Base-by-base conservation (phyloP, 2,888 invertebrate genomes). In the Noctua janthina region DNA sequence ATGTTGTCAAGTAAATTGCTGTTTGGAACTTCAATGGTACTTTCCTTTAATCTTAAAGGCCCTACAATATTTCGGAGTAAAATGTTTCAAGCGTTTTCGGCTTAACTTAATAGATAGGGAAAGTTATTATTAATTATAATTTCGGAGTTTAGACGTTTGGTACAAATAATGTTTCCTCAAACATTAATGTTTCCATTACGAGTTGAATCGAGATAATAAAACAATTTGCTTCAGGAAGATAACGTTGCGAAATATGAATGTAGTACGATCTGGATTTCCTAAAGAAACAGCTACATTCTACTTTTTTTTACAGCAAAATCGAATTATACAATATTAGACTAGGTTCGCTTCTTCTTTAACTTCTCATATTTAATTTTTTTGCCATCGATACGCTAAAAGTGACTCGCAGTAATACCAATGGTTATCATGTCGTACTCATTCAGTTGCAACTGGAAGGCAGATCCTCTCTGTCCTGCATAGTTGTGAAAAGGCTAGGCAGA, bases 81-180 rank as follows among this genome's bases (percentile, higher is more conserved):
- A 90, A 90, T 87, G 89, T 91, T 92, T 88, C 84, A 89, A 91
- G 90, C 82, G 85, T 90, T 90, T 90, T 85, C 87, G 82, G 83
- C 86, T 88, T 86, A 88, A 91, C 84, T 90, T 90, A 90, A 90
- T 91, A 90, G 87, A 90, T 91, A 90, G 88, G 89, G 89, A 91
- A 91, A 91, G 90, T 92, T 92, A 78, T 87, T 88, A 90, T 89
- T 91, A 91, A 92, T 91, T 92, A 90, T 83, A 89, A 90, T 85
- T 83, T 83, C 56, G 79, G 83, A 88, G 88, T 90, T 88, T 78
- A 82, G 81, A 83, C 80, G 71, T 87, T 90, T 82, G 74, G 78
- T 82, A 78, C 85, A 90, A 88, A 90, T 85, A 75, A 86, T 78
- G 62, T 76, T 85, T 79, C 75, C 74, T 79, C 43, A 83, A 82